Base-by-base conservation (phyloP, 2,888 invertebrate species). In the Drosophila eohydei region DNA sequence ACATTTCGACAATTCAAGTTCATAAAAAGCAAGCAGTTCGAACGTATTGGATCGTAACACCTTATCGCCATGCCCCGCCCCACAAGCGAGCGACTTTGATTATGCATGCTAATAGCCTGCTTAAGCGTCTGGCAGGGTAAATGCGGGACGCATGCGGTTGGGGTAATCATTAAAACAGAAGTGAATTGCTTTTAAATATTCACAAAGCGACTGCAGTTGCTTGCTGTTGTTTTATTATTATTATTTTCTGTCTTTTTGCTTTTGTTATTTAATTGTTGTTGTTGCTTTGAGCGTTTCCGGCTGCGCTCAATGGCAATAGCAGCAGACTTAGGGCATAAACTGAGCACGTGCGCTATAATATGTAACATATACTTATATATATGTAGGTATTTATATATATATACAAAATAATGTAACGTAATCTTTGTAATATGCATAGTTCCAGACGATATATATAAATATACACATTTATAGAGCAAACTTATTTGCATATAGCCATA, bases 81-180 rank as follows among this genome's bases (percentile, higher is more conserved):
- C 40, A 43, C 32, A 66, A 63, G 34, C 64, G 55, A 66, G 34
- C 52, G 64, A 64, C 83, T 76, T 77, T 68, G 68, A 71, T 68
- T 69, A 85, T 67, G 86, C 65, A 86, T 86, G 78, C 73, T 82
- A 87, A 87, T 87, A 64, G 82, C 81, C 81, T 83, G 82, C 38
- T 87, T 83, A 87, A 73, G 16, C 43, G 51, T 21, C 32, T 4
- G 21, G n/a, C n/a, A 52, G 14, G 8, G 40, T 28, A 28, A 2
- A 30, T 9, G 48, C 11, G 30, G 8, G 38, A 32, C 50, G 51
- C 9, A 50, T 59, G 55, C 38, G 44, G 48, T 65, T 54, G 51
- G 66, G 62, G 62, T 76, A 70, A 67, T 74, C 73, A 83, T 76
- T 76, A 71, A 74, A 81, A 73, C 62, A 57, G 56, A 68, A 69